Evolutionary conservation across 2,888 invertebrate genomes (phyloP).

Genomic region (Polydesmus complanatus): DNA sequence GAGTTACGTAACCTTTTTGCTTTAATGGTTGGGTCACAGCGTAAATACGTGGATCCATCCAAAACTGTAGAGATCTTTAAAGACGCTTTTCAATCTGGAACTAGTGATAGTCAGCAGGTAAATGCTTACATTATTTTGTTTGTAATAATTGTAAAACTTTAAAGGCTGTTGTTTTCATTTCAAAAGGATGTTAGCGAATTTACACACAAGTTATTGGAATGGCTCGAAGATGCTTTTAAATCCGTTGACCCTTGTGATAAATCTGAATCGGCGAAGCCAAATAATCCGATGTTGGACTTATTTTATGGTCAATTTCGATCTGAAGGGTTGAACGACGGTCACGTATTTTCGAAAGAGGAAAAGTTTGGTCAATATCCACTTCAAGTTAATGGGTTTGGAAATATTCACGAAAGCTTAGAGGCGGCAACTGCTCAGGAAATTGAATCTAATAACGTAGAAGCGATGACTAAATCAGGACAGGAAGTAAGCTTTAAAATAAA

Average conservation of each 20-base stretch:
- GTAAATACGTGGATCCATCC: slow-evolving; percentile 36
- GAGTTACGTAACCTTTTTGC: slow-evolving; percentile 35
- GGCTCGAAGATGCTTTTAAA: slow-evolving; percentile 36
- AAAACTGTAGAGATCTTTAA: slow-evolving; percentile 35
- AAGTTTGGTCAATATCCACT: slow-evolving; percentile 37
- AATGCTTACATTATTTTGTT: neutral
- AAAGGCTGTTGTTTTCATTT: too few relatives aligned
- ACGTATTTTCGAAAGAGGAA: slow-evolving; percentile 26
- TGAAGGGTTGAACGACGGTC: slow-evolving; percentile 33
- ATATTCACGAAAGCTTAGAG: slow-evolving; percentile 36
- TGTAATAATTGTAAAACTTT: slow-evolving; percentile 4
- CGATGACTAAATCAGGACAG: slow-evolving; percentile 30
- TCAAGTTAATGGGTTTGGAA: slow-evolving; percentile 33
- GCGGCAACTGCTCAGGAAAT: slow-evolving; percentile 33
- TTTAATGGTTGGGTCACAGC: slow-evolving; percentile 31
- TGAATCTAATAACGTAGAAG: slow-evolving; percentile 29
- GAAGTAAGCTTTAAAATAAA: slow-evolving; percentile 25
- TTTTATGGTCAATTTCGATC: slow-evolving; percentile 35
- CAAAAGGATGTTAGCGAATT: slow-evolving; percentile 39
- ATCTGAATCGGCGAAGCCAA: slow-evolving; percentile 9
- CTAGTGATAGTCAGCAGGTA: slow-evolving; percentile 31
- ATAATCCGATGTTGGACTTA: slow-evolving; percentile 35
- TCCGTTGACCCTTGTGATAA: slow-evolving; percentile 10
- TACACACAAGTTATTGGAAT: slow-evolving; percentile 35
- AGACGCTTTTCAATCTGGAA: slow-evolving; percentile 30